Evolutionary conservation across 2,888 invertebrate species (phyloP), one percentile per base, ranked within the genome.

Genomic region (Trichopoda pennipes): DNA sequence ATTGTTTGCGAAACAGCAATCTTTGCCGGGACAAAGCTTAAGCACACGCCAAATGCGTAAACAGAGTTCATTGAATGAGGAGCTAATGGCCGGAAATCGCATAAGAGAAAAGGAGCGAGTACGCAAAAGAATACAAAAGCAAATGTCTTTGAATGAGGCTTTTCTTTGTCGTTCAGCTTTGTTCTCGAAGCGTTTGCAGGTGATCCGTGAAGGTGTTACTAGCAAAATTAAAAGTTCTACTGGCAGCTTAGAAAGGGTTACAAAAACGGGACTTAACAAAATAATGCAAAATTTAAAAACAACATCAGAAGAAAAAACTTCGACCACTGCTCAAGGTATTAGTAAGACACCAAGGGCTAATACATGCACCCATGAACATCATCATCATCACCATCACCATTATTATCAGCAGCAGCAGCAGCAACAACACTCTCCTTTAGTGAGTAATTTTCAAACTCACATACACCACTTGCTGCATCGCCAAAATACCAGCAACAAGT

Each of bases 31-130:
- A 9, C 70, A 68, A 16, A 70, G 14, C 55, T 53, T 47, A 44
- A 85, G 63, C 66, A 80, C 79, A 1, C 83, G 84, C 69, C 85
- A 84, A 69, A 80, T 84, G 70, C 88, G 91, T n/a, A 91, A 97
- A 88, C 97, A 97, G 90, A 95, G 96, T 84, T 97, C 97, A 1
- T 93, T 97, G 81, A 97, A 97, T 88, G 97, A 97, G 89, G 97
- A 97, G 89, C 92, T 97, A 16, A 96, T 97, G 95, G 96, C 96
- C 3, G 94, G 94, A n/a, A 97, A 96, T 87, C 92, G 97, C 73
- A 91, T 97, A 87, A 92, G 95, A 81, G 97, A 97, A 89, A 97
- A 96, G 87, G 96, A 97, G 89, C 93, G 93, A 61, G 93, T 97
- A 21, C 93, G 96, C 77, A 95, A 94, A 87, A 95, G 96, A 88